Percentiles rank a stretch among this genome's conserved stretches.
phyloP scores from a whole-genome alignment of 2,797 vertebrate genomes.

The Micropoecilia bifurca region DNA sequence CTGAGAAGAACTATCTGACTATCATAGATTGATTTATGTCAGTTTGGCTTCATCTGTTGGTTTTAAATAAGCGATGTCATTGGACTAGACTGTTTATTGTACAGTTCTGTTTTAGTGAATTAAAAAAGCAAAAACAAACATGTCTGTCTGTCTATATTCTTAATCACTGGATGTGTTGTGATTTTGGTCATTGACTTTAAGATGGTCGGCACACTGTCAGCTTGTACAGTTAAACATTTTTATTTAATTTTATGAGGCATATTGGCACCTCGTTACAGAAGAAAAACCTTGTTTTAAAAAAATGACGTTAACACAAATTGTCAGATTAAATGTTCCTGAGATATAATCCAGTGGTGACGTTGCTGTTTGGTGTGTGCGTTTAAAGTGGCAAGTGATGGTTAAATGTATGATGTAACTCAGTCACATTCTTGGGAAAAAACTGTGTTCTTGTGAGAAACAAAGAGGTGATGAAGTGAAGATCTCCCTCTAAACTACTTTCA shows the following conservation, averaged over 20 bases:
- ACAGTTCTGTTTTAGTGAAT: slow-evolving; percentile 48
- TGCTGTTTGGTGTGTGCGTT: slow-evolving; percentile 9
- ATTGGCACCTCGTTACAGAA: slow-evolving; percentile 19
- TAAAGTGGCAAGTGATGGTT: slow-evolving; percentile 10
- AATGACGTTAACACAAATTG: slow-evolving; percentile 7
- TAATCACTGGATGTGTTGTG: slow-evolving; percentile 49
- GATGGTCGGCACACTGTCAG: slow-evolving; percentile 58
- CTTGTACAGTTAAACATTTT: slow-evolving; percentile 18
- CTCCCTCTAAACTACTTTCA: slow-evolving; percentile 23
- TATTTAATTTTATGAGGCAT: slow-evolving; percentile 24
- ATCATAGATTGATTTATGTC: neutral
- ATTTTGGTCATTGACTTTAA: slow-evolving; percentile 31
- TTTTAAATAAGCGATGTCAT: slow-evolving; percentile 35
- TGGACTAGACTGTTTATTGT: slow-evolving; percentile 37
- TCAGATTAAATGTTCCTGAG: neutral
- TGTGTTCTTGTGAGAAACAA: neutral
- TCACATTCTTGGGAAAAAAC: neutral
- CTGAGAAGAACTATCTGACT: slow-evolving; percentile 7
- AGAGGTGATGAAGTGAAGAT: neutral
- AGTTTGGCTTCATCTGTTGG: neutral
- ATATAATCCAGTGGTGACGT: neutral
- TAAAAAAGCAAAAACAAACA: slow-evolving; percentile 27
- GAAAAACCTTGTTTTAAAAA: slow-evolving; percentile 1
- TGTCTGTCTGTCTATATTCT: slow-evolving; percentile 47
- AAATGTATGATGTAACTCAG: neutral